Evolutionary conservation across 2,888 invertebrate species (phyloP), one percentile per base, ranked within the genome.

Genomic region (Prenolepis imparis): DNA sequence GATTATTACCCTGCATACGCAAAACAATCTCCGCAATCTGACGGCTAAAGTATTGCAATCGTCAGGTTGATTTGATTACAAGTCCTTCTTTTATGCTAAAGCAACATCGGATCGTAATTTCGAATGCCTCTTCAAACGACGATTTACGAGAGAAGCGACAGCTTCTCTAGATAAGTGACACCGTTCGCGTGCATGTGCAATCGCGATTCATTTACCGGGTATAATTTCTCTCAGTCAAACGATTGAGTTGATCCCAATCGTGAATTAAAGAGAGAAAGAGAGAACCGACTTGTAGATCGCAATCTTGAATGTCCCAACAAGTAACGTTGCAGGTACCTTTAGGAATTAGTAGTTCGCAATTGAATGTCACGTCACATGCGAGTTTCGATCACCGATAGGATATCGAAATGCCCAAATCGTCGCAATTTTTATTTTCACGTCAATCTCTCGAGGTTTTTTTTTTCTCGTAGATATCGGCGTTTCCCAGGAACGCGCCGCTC

Each of bases 241-340:
- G 41, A n/a, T 11, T 32, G 75, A 24, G 28, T 70, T 24, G 61
- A 85, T 75, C 61, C 74, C 74, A 68, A 72, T 83, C 41, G 78
- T 67, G 64, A 84, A 81, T 73, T 74, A 39, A 85, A 44, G 41
- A 28, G 28, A 3, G 28, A 28, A 3, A 85, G 68, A 24, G 44
- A 24, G 18, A 44, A 41, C 28, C 28, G 32, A 24, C 44, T 52
- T 39, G 1, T 41, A 18, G 1, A 24, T 32, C 39, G 77, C n/a
- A n/a, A 66, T 70, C 32, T 59, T 21, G 28, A 66, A 9, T 61
- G 9, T n/a, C 3, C 66, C 21, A 57, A 18, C 55, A 44, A 72
- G 48, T 41, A 59, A 72, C 39, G 28, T 83, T 67, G 52, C 75
- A 68, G 68, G 63, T 55, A 67, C 68, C 44, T 24, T 55, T 24